These are phyloP conservation scores for Amphipoea oculea DNA, from an alignment of 2,888 invertebrate genomes.

Conservation along the genomic window DNA sequence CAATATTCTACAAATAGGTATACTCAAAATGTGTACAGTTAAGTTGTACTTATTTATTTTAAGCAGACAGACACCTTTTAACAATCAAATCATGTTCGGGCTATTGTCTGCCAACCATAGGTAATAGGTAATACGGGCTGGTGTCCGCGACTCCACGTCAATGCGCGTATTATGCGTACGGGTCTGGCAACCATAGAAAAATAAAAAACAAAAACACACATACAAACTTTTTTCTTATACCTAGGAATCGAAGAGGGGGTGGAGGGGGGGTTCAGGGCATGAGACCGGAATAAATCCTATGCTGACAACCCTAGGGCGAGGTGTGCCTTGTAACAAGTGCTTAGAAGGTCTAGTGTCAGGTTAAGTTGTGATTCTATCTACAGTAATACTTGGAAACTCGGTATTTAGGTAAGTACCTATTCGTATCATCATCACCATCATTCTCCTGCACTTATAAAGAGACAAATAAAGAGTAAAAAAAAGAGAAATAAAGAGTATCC, in stretches of 20 bases:
- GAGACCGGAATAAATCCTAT: not conserved
- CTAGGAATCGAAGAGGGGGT: too few relatives aligned
- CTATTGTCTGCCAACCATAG: constrained; percentile 4
- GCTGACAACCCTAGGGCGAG: not conserved
- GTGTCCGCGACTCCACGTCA: too few relatives aligned
- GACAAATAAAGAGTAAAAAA: too few relatives aligned
- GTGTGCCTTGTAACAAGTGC: constrained; percentile 6
- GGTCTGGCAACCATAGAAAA: not conserved
- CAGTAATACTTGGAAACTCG: too few relatives aligned
- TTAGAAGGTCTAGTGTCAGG: constrained; percentile 18
- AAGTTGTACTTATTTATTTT: constrained; percentile 8
- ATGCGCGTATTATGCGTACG: too few relatives aligned
- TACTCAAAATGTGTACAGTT: not conserved
- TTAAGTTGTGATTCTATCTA: too few relatives aligned
- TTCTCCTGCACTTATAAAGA: too few relatives aligned
- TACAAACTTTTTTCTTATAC: not conserved
- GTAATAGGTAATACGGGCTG: too few relatives aligned
- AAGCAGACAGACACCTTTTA: constrained; percentile 2
- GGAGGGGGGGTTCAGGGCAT: too few relatives aligned
- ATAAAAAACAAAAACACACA: not conserved
- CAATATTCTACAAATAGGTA: not conserved
- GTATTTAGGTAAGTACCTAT: too few relatives aligned
- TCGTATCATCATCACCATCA: too few relatives aligned
- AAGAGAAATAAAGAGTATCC: too few relatives aligned
- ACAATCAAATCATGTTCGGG: constrained; percentile 35